Evolutionary conservation across 2,888 invertebrate species (phyloP).

Genomic region (Mythimna vitellina): DNA sequence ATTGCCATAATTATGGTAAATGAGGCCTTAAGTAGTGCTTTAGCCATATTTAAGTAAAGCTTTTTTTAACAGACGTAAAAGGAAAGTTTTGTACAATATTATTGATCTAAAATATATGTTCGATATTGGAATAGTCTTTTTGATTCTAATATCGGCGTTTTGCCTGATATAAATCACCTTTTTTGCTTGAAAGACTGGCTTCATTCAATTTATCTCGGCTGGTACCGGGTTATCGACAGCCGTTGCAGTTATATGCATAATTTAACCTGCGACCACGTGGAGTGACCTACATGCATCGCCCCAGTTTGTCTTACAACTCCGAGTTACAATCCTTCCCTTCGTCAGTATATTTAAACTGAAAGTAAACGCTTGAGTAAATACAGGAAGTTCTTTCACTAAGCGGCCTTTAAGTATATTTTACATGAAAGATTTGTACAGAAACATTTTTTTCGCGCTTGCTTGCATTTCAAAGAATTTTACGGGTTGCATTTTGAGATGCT

Average conservation of each 20-base stretch:
- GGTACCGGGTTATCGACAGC: conserved; percentile 59
- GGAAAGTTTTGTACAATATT: no score
- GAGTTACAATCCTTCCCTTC: conserved; percentile 58
- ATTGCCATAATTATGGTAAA: conserved; percentile 11
- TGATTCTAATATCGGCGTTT: background rate
- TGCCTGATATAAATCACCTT: background rate
- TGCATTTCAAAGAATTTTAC: conserved; percentile 54
- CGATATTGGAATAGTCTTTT: background rate
- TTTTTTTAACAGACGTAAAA: background rate
- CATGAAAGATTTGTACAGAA: conserved; percentile 48
- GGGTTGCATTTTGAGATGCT: conserved; percentile 35
- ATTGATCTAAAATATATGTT: background rate
- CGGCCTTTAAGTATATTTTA: conserved; percentile 46
- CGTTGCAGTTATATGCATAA: conserved; percentile 70
- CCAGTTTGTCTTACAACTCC: conserved; percentile 65
- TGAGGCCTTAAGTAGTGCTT: background rate
- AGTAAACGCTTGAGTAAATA: conserved; percentile 57
- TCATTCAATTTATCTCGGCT: conserved; percentile 50
- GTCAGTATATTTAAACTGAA: conserved; percentile 61
- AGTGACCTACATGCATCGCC: conserved; percentile 65
- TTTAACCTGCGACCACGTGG: conserved; percentile 64
- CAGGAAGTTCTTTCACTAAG: conserved; percentile 54
- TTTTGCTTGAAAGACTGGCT: conserved; percentile 36
- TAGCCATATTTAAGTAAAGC: background rate
- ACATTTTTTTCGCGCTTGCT: conserved; percentile 54